Percentiles rank a stretch among this genome's conserved stretches.
phyloP scores from a whole-genome alignment of 1,140 invertebrate genomes.

The Heliconius himera region DNA sequence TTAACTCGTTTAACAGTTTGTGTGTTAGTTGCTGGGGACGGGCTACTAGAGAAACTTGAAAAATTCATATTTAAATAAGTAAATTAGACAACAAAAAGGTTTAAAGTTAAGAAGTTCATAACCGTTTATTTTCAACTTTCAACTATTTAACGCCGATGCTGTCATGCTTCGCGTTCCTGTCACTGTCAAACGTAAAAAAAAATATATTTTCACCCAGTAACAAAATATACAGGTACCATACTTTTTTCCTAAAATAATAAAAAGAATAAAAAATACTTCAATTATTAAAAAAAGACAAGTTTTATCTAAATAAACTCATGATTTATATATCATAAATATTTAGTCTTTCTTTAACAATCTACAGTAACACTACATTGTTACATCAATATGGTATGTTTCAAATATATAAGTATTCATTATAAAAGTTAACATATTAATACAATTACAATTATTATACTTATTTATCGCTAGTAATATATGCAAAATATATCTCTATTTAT shows the following conservation, averaged over 20 bases:
- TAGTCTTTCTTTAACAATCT: no score
- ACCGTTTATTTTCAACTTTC: slow-evolving; percentile 34
- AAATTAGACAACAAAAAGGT: background rate
- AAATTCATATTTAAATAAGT: slow-evolving; percentile 49
- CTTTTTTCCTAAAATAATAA: background rate
- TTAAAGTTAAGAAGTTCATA: slow-evolving; percentile 29
- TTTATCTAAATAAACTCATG: no score
- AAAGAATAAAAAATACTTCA: background rate
- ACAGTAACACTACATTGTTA: background rate
- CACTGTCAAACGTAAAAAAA: slow-evolving; percentile 21
- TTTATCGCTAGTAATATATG: background rate
- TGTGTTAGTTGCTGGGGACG: slow-evolving; percentile 24
- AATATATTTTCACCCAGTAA: background rate
- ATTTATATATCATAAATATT: no score
- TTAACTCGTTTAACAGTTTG: slow-evolving; percentile 52
- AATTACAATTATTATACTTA: background rate
- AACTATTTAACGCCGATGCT: slow-evolving; percentile 29
- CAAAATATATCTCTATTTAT: background rate
- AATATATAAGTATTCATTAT: background rate
- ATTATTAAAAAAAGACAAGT: background rate
- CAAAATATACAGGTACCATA: background rate
- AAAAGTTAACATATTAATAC: background rate
- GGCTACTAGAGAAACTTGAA: slow-evolving; percentile 40
- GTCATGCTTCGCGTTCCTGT: slow-evolving; percentile 29
- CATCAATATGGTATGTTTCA: background rate